A percentile compares a stretch with the other conserved stretches of the same genome.
These are phyloP conservation scores for Microcebus lehilahytsara DNA, from an alignment of 2,113 vertebrate species.

Conservation along the genomic window DNA sequence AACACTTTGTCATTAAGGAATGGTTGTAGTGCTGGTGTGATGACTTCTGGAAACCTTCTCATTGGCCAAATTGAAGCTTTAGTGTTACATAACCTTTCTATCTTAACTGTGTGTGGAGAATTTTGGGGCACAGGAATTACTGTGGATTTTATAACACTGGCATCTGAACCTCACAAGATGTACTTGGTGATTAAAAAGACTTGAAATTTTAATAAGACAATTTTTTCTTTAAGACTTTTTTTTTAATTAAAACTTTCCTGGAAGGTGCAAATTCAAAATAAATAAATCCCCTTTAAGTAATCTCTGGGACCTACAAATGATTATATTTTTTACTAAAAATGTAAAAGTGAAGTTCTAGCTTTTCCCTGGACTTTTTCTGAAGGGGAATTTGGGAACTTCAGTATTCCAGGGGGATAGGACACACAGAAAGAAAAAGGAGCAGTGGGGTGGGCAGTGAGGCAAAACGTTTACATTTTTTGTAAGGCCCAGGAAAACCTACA, in stretches of 20 bases:
- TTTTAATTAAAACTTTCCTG: background rate
- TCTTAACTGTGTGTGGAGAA: background rate
- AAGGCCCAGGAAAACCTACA: too few species aligned
- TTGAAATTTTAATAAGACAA: background rate
- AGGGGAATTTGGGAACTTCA: too few species aligned
- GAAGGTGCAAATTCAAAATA: background rate
- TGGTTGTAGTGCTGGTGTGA: background rate
- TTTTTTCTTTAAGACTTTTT: background rate
- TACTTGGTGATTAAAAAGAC: background rate
- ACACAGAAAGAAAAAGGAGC: too few species aligned
- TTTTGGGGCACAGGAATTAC: background rate
- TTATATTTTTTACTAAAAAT: background rate
- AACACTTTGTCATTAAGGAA: background rate
- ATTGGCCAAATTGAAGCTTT: background rate
- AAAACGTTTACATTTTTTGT: too few species aligned
- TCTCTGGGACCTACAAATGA: background rate
- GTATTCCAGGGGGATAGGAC: too few species aligned
- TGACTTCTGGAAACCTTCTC: conserved; percentile 31
- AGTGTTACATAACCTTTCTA: background rate
- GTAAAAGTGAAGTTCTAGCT: background rate
- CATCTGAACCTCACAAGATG: background rate
- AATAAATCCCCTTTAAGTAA: background rate
- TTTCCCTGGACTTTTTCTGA: background rate
- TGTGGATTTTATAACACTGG: background rate
- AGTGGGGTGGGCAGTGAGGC: too few species aligned